Percentiles rank a stretch among this genome's conserved stretches.
These are phyloP conservation scores for Ctenopoma kingsleyae DNA, from an alignment of 2,797 vertebrate genomes.

Conservation along the genomic window DNA sequence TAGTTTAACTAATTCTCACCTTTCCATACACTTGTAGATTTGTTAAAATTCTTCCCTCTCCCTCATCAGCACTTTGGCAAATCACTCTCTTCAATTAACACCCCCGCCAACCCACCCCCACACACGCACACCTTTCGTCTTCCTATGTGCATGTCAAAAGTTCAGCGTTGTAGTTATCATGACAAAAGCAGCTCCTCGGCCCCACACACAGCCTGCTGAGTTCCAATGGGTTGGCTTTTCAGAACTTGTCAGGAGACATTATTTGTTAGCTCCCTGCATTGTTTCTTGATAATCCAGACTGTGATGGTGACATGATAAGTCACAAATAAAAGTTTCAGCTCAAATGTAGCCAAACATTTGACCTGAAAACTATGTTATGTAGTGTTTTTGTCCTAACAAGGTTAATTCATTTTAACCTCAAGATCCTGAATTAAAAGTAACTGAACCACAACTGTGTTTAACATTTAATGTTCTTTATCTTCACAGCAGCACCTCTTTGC, in stretches of 20 bases:
- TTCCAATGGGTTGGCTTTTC: constrained; percentile 42
- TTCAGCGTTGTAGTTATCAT: constrained; percentile 70
- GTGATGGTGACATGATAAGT: constrained; percentile 46
- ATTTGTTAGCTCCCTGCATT: constrained; percentile 58
- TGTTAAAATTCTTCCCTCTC: constrained; percentile 21
- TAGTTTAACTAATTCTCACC: constrained; percentile 27
- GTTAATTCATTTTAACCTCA: not conserved
- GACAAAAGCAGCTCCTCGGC: constrained; percentile 64
- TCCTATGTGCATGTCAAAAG: constrained; percentile 63
- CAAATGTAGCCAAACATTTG: constrained; percentile 21
- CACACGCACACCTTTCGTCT: no score
- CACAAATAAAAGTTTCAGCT: constrained; percentile 23
- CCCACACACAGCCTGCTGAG: constrained; percentile 29
- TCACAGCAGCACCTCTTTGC: constrained; percentile 8
- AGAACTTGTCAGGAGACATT: constrained; percentile 43
- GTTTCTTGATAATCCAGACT: constrained; percentile 39
- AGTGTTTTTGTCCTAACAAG: no score
- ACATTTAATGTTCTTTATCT: not conserved
- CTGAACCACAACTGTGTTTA: not conserved
- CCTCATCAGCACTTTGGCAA: constrained; percentile 35
- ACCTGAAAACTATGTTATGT: not conserved
- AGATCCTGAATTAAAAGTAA: not conserved
- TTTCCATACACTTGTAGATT: constrained; percentile 6
- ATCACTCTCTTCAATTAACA: constrained; percentile 31
- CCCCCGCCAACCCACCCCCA: not conserved